Conservation (phyloP, 2,797 vertebrate genomes). For the Poeciliopsis turneri region DNA sequence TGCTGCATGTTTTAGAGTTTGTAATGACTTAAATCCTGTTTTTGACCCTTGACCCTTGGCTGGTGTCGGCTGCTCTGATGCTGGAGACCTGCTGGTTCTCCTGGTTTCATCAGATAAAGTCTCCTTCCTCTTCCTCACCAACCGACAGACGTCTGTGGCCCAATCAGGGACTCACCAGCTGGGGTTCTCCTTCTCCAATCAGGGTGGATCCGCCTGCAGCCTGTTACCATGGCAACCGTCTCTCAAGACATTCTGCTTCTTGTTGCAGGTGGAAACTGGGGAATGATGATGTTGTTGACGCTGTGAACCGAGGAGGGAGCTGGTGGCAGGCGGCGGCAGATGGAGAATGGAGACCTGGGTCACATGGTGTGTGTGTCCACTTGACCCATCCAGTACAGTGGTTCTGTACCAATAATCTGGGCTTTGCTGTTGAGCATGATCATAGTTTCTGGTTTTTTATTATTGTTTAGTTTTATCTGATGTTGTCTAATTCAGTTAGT, state of each 20-base stretch:
- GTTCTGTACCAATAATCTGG: no score
- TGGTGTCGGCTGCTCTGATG: neutral
- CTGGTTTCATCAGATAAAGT: neutral
- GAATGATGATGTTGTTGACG: conserved; percentile 9
- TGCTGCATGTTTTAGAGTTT: neutral
- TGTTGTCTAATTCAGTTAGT: no score
- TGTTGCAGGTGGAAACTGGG: conserved; percentile 50
- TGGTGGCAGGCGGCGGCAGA: conserved; percentile 45
- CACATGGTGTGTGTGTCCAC: conserved; percentile 81
- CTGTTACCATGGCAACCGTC: conserved; percentile 46
- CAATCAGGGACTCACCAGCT: conserved; percentile 28
- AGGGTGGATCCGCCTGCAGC: conserved; percentile 21
- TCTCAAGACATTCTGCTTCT: conserved; percentile 37
- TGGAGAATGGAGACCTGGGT: conserved; percentile 97
- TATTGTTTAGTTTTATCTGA: no score
- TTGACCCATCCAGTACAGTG: neutral
- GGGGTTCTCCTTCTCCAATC: conserved; percentile 4
- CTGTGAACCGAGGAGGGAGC: conserved; percentile 28
- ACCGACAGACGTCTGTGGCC: conserved; percentile 18
- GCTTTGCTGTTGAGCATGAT: no score
- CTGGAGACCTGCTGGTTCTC: neutral
- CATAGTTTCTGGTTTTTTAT: no score
- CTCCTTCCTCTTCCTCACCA: conserved; percentile 3
- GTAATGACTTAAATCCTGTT: neutral
- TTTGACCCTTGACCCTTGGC: neutral